phyloP scores from a whole-genome alignment of 2,888 invertebrate species.

The Rhagium mordax region DNA sequence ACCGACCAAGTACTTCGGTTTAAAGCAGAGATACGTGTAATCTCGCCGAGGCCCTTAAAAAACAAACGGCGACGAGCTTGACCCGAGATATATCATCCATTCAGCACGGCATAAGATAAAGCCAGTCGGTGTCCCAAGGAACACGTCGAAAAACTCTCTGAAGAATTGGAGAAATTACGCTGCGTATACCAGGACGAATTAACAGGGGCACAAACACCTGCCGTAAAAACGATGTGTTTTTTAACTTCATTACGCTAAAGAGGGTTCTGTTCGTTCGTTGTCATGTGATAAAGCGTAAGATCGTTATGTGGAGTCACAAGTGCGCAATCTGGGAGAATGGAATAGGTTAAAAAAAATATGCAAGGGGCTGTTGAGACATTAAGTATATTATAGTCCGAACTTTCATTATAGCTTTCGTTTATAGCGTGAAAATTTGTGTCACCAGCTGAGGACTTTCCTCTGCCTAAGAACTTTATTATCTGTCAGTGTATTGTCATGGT shows the following conservation, averaged over 20 bases:
- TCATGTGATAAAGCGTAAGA: not conserved
- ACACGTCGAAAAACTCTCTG: not conserved
- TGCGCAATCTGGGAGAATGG: no score
- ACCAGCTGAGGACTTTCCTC: no score
- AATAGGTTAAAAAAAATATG: no score
- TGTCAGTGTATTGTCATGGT: no score
- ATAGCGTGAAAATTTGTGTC: no score
- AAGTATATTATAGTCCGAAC: no score
- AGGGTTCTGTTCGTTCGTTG: not conserved
- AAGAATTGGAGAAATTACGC: not conserved
- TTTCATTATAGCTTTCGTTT: no score
- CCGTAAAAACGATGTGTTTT: not conserved
- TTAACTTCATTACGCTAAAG: not conserved
- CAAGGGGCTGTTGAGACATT: no score
- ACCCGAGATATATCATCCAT: not conserved
- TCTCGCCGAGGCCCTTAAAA: not conserved
- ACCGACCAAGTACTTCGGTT: not conserved
- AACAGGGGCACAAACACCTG: not conserved
- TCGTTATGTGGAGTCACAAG: no score
- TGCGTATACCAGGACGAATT: not conserved
- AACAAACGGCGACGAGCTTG: not conserved
- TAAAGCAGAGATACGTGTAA: not conserved
- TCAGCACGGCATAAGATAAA: not conserved
- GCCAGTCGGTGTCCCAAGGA: not conserved
- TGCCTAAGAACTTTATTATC: no score